Base-by-base conservation (phyloP, 1,140 invertebrate species). In the Drosophila mojavensis region DNA sequence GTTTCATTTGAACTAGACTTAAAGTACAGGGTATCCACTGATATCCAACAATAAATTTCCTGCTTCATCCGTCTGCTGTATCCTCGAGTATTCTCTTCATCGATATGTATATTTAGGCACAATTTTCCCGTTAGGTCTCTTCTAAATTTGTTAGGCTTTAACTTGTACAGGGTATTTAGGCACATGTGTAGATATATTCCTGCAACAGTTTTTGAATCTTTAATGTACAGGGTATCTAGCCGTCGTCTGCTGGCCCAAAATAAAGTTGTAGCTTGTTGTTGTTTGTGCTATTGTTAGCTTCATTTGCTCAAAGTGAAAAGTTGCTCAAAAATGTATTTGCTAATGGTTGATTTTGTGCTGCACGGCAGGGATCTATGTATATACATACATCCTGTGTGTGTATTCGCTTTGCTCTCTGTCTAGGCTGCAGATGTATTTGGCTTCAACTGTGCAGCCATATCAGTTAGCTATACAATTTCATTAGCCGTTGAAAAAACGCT, bases 401-500 rank as follows among this genome's bases (percentile, higher is more conserved):
- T 45, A 11, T 10, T 24, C 39, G 11, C 28, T 33, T 30, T 0
- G 9, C 30, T 54, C 28, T 30, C 28, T 9, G 7, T 24, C 20
- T 24, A 24, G 2, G 20, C 20, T 24, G 20, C 20, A 24, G 20
- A 0, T 20, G n/a, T 28, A 36, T 55, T n/a, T 26, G 4, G 20
- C 48, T 26, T 10, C 1, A 47, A 60, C 51, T 55, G 26, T 20
- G 36, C 17, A 39, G 15, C 39, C 26, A 41, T 41, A 61, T 59
- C 56, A 36, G 28, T 55, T 54, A 45, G 47, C 17, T 51, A 55
- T 48, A 43, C 54, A 68, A 74, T 77, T 77, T 77, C 75, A 77
- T 77, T 77, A 74, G 68, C 59, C 75, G 48, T 28, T 54, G 55
- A 26, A 28, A 26, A 26, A 28, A 26, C 28, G 53, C 56, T 54